These are phyloP conservation scores for Platysternon megacephalum DNA, from an alignment of 2,113 vertebrate genomes.

Conservation along the genomic window DNA sequence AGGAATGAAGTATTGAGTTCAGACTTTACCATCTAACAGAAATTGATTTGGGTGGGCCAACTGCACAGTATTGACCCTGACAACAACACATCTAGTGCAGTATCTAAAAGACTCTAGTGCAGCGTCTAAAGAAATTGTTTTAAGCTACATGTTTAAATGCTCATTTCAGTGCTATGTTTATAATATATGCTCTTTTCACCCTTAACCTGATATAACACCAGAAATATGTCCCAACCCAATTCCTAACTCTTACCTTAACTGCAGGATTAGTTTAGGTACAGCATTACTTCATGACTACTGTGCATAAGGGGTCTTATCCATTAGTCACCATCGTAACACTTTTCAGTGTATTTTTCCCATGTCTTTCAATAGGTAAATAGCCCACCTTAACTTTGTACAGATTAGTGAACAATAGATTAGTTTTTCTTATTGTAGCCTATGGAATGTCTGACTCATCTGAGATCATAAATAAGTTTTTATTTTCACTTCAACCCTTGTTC, in stretches of 20 bases:
- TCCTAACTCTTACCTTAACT: slow-evolving; percentile 1
- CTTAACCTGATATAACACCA: neutral
- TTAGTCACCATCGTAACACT: neutral
- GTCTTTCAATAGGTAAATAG: slow-evolving; percentile 3
- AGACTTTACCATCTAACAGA: neutral
- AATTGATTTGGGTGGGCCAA: neutral
- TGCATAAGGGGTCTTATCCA: neutral
- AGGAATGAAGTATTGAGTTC: neutral
- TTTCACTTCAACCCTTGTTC: neutral
- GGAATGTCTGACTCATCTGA: neutral
- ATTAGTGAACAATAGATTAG: neutral
- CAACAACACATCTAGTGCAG: neutral
- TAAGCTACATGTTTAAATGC: neutral
- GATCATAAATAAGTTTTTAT: neutral
- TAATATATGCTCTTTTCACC: neutral
- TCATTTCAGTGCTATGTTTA: neutral
- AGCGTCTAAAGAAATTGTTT: neutral
- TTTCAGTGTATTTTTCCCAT: neutral
- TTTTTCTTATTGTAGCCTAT: neutral
- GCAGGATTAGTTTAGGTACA: neutral
- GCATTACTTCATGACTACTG: neutral
- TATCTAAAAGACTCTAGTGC: neutral
- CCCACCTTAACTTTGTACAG: neutral
- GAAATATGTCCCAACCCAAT: neutral
- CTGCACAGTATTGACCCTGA: neutral